Evolutionary conservation across 2,113 vertebrate species (phyloP), one percentile per base, ranked within the genome.

Genomic region (Chlamydotis undulata): DNA sequence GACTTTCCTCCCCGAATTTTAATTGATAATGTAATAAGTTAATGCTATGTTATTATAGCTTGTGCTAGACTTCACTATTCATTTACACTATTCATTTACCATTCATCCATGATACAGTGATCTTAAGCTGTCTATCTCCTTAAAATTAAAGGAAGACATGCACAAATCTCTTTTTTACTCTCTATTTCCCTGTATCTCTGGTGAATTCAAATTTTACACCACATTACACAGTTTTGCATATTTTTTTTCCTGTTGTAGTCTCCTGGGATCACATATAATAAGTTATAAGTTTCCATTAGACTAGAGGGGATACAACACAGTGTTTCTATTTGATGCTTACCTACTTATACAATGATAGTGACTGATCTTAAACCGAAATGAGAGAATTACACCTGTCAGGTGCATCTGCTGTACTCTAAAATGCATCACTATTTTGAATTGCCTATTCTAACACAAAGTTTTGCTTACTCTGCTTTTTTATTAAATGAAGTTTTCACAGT

Each of bases 121-220:
- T 67, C 85, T 89, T 90, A 53, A 91, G 19, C 26, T 84, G 43
- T 50, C 56, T 91, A 2, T 92, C 64, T 93, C 50, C 60, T 87
- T 75, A 70, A 83, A 92, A 84, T 37, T 7, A 82, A 92, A 82
- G 18, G 11, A 82, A 96, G 26, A 73, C 17, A 35, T 6, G 2
- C 7, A 29, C 2, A 83, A 25, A 60, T 70, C 12, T 89, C 43
- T 56, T 18, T 91, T 63, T 49, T 52, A 10, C 12, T 79, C 9
- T 50, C 14, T 63, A 21, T 68, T 82, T 83, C 31, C 35, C 16
- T 59, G 2, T 53, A 26, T 47, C 35, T 94, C 22, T 81, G 12
- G 88, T 64, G 22, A 91, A 91, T 94, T 89, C 19, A 90, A 65
- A 73, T 93, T 96, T 95, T 92, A 78, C 31, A 79, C 8, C 17